Evolutionary conservation across 2,797 vertebrate species (phyloP).

Genomic region (Avahi laniger): DNA sequence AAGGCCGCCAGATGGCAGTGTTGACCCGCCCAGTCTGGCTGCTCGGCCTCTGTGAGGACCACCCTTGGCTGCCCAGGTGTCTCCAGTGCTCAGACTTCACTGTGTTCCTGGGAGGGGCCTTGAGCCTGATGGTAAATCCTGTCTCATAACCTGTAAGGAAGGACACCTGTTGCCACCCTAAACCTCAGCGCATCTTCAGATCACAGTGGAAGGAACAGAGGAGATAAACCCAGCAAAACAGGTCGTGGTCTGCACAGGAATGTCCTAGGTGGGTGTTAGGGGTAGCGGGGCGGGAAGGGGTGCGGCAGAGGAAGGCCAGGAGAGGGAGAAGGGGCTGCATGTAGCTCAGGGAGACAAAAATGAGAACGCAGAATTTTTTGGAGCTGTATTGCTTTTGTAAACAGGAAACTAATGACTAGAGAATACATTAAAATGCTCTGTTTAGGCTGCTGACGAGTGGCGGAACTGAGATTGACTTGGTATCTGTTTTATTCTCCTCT

Average conservation of each 20-base stretch:
- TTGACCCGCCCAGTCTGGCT: not conserved
- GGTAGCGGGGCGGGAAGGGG: not conserved
- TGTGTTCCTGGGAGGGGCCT: not conserved
- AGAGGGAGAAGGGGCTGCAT: too few relatives aligned
- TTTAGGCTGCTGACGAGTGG: not conserved
- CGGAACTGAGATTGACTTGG: not conserved
- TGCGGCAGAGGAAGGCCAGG: not conserved
- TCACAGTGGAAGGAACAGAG: not conserved
- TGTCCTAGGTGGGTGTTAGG: rapidly evolving
- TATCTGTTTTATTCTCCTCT: not conserved
- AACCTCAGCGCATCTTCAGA: not conserved
- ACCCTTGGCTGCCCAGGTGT: not conserved
- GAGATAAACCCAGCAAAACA: not conserved
- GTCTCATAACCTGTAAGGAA: not conserved
- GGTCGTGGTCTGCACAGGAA: not conserved
- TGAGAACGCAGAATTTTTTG: not conserved
- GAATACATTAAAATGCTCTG: not conserved
- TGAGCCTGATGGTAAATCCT: not conserved
- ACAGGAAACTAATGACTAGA: not conserved
- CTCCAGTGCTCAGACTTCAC: not conserved
- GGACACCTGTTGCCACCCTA: not conserved
- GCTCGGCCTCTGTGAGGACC: not conserved
- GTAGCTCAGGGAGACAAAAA: not conserved
- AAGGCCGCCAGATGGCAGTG: conserved; percentile 79
- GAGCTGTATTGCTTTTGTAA: not conserved